Conservation (phyloP, 2,113 vertebrate genomes). For the Limnothrissa miodon region DNA sequence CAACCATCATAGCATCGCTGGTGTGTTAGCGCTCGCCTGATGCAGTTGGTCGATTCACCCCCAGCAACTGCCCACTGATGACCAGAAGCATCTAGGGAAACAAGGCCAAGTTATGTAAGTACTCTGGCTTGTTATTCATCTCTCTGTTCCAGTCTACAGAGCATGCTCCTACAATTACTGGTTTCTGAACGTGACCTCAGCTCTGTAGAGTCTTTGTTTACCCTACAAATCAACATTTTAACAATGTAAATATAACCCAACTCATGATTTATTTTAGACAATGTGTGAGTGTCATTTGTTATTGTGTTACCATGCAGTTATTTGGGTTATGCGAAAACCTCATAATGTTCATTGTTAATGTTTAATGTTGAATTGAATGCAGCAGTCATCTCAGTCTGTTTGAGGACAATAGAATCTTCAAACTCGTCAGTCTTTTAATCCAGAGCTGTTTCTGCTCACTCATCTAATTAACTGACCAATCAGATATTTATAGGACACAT, state of each 20-base stretch:
- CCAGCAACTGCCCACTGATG: constrained; percentile 44
- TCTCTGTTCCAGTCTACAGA: neutral
- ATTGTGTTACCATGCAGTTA: neutral
- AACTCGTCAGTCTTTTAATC: neutral
- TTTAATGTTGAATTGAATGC: neutral
- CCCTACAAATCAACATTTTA: neutral
- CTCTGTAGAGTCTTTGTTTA: neutral
- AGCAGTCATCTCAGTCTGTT: neutral
- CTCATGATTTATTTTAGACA: neutral
- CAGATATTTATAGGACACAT: constrained; percentile 5
- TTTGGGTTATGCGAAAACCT: neutral
- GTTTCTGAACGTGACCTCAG: neutral
- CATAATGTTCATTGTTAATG: neutral
- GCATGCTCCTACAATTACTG: neutral
- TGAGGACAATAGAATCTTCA: neutral
- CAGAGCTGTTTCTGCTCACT: neutral
- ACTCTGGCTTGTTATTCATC: neutral
- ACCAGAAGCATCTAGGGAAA: constrained; percentile 18
- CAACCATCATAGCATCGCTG: constrained; percentile 46
- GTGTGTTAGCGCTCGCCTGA: constrained; percentile 33
- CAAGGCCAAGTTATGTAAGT: neutral
- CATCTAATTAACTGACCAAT: neutral
- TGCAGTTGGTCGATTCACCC: constrained; percentile 48
- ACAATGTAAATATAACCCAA: neutral
- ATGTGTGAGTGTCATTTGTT: neutral